These are phyloP conservation scores for Alloplasta piceator DNA, from an alignment of 2,888 invertebrate species.

Conservation along the genomic window DNA sequence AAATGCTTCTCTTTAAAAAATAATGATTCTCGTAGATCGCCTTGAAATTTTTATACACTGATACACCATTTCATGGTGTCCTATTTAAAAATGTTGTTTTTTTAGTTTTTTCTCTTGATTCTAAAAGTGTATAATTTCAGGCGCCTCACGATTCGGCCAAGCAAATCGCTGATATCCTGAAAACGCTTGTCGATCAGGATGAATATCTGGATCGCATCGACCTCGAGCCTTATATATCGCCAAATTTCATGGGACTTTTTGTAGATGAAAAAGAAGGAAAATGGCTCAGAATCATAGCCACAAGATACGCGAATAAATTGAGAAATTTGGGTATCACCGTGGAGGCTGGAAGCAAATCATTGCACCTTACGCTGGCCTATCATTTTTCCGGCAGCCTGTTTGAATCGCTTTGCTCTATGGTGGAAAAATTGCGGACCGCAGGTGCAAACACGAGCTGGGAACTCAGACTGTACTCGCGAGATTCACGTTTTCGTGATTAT, in stretches of 20 bases:
- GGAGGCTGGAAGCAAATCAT: slow-evolving; percentile 92
- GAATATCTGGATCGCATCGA: slow-evolving; percentile 86
- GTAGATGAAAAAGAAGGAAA: slow-evolving; percentile 93
- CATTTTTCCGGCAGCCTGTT: slow-evolving; percentile 91
- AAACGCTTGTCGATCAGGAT: slow-evolving; percentile 89
- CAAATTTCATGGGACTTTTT: slow-evolving; percentile 96
- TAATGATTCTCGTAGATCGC: too few relatives aligned
- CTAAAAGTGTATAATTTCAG: slow-evolving; percentile 81
- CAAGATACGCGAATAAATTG: slow-evolving; percentile 92
- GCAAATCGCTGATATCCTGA: slow-evolving; percentile 88
- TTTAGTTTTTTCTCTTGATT: not conserved
- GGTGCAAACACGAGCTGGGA: slow-evolving; percentile 90
- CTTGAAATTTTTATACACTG: too few relatives aligned
- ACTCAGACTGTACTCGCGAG: slow-evolving; percentile 93
- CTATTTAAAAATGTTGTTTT: not conserved
- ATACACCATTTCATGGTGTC: too few relatives aligned
- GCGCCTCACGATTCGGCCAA: slow-evolving; percentile 90
- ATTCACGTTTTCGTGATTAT: slow-evolving; percentile 87
- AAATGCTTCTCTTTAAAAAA: too few relatives aligned
- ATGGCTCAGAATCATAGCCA: slow-evolving; percentile 90
- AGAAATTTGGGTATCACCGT: slow-evolving; percentile 89
- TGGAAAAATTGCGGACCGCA: slow-evolving; percentile 87
- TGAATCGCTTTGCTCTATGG: slow-evolving; percentile 89
- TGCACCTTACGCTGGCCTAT: slow-evolving; percentile 95
- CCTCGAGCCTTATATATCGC: slow-evolving; percentile 93